These are phyloP conservation scores for Fragum whitleyi DNA, from an alignment of 2,888 invertebrate species.

Conservation along the genomic window DNA sequence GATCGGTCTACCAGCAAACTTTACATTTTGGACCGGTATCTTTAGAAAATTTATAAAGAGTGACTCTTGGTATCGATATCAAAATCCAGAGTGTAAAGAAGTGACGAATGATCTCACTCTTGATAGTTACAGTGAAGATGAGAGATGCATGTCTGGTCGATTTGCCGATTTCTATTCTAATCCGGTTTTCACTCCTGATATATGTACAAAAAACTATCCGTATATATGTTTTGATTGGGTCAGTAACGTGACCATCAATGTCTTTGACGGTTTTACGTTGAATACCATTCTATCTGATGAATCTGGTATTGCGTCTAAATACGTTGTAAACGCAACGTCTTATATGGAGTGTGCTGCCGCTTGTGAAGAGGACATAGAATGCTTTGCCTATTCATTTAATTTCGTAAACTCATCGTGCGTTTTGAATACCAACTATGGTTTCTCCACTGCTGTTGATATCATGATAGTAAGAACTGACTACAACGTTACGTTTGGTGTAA, in stretches of 20 bases:
- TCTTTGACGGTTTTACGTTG: background rate
- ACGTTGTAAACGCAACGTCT: background rate
- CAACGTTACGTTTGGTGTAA: slow-evolving; percentile 7
- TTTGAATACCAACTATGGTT: background rate
- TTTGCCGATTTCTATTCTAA: background rate
- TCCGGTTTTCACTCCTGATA: slow-evolving; percentile 2
- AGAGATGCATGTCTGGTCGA: background rate
- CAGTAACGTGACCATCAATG: background rate
- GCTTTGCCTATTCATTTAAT: background rate
- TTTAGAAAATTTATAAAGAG: background rate
- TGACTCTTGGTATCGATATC: background rate
- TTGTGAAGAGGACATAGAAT: background rate
- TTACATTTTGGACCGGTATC: slow-evolving; percentile 7
- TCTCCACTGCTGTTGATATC: background rate
- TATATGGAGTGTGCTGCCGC: background rate
- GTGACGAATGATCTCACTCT: background rate
- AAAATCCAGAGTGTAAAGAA: background rate
- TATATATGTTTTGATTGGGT: background rate
- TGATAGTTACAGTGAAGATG: background rate
- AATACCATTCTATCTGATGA: background rate
- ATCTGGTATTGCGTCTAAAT: background rate
- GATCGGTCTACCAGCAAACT: background rate
- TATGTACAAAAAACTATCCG: background rate
- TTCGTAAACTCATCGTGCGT: background rate
- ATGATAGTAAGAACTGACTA: background rate